These are phyloP conservation scores for Merops nubicus DNA, from an alignment of 2,113 vertebrate species.

Conservation along the genomic window DNA sequence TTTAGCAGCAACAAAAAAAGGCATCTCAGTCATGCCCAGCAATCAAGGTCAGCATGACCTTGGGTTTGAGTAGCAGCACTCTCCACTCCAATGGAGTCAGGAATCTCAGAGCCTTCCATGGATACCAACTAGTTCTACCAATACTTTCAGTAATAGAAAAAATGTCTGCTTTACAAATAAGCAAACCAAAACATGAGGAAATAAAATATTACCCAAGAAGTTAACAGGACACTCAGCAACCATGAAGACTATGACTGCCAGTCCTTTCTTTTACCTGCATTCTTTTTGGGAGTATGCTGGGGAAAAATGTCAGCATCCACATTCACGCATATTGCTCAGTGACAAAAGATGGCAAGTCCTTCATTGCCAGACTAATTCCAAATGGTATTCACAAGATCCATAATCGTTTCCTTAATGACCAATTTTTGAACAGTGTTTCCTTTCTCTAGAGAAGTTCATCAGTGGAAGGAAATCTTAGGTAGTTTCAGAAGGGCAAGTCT, in stretches of 20 bases:
- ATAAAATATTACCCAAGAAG: neutral
- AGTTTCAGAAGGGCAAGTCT: neutral
- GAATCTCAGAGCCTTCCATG: neutral
- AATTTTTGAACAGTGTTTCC: neutral
- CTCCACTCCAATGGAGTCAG: neutral
- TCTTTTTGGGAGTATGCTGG: neutral
- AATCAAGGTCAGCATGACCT: constrained; percentile 11
- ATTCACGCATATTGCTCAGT: neutral
- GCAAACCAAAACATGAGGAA: neutral
- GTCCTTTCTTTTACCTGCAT: neutral
- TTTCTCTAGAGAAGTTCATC: neutral
- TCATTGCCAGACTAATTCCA: neutral
- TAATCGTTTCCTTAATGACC: neutral
- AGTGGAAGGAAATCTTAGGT: neutral
- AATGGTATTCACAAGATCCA: neutral
- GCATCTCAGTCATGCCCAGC: neutral
- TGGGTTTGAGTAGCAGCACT: neutral
- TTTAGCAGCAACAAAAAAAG: neutral
- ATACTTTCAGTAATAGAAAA: neutral
- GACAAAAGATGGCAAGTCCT: neutral
- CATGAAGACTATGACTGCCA: neutral
- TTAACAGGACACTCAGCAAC: neutral
- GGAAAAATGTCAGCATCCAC: neutral
- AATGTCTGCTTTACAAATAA: neutral
- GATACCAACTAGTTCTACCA: neutral